Percentiles rank a stretch among this genome's conserved stretches.
phyloP scores from a whole-genome alignment of 2,797 vertebrate genomes.

The Phoebastria nigripes region DNA sequence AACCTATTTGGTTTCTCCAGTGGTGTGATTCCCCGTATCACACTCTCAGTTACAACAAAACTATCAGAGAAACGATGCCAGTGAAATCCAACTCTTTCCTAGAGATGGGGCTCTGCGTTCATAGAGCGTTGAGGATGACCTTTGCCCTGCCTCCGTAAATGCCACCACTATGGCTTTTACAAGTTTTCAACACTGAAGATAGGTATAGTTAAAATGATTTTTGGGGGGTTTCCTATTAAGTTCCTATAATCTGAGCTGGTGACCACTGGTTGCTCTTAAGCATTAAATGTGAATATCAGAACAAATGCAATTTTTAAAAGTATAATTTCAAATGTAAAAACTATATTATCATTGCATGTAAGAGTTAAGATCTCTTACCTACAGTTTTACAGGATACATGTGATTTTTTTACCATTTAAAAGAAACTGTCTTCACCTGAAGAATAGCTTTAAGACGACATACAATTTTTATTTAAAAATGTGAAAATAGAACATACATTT shows the following conservation, averaged over 20 bases:
- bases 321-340: neutral
- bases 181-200: neutral
- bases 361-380: neutral
- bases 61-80: rapidly evolving
- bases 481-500: neutral
- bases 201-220: neutral
- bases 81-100: neutral
- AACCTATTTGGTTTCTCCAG: neutral
- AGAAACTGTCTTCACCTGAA: neutral
- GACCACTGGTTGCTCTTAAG: neutral
- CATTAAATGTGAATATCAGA: neutral
- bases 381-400: neutral
- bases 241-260: neutral
- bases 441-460: neutral
- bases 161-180: neutral
- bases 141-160: neutral
- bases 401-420: neutral
- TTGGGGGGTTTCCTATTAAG: rapidly evolving
- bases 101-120: neutral
- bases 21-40: neutral
- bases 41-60: neutral
- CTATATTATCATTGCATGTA: neutral
- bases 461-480: neutral
- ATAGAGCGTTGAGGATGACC: neutral
- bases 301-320: neutral